phyloP scores from a whole-genome alignment of 2,113 vertebrate species.

The Cygnus buccinator region DNA sequence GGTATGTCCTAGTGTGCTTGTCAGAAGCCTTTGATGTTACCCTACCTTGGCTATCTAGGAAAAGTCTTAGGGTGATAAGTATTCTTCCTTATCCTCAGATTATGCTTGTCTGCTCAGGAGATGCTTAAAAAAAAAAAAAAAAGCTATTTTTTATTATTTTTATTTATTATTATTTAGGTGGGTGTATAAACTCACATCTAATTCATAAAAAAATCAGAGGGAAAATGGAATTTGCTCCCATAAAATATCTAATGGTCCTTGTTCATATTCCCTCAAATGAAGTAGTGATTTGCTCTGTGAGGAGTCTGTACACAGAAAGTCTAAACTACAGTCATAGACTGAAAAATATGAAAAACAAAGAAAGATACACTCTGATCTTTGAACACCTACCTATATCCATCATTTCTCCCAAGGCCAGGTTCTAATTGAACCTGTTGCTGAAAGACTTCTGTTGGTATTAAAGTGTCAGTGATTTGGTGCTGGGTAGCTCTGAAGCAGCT shows the following conservation, averaged over 20 bases:
- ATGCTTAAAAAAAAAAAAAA: not conserved
- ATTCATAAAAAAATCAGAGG: not conserved
- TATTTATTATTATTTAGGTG: no score
- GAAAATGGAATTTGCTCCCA: not conserved
- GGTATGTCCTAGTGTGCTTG: not conserved
- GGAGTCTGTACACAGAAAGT: not conserved
- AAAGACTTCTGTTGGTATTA: not conserved
- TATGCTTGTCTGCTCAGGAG: not conserved
- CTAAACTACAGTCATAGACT: not conserved
- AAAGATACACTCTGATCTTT: not conserved
- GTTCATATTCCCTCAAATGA: not conserved
- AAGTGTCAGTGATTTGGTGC: not conserved
- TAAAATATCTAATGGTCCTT: not conserved
- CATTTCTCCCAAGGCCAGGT: not conserved
- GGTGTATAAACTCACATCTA: not conserved
- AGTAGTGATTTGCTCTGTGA: not conserved
- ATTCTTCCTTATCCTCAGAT: not conserved
- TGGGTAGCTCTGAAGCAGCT: not conserved
- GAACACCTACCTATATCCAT: not conserved
- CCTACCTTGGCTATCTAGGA: not conserved
- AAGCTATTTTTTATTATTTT: not conserved
- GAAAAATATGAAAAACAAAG: not conserved
- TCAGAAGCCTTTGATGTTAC: not conserved
- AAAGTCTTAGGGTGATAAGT: not conserved
- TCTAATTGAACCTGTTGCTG: not conserved